Evolutionary conservation across 2,888 invertebrate species (phyloP).

Genomic region (Esperia sulphurella): DNA sequence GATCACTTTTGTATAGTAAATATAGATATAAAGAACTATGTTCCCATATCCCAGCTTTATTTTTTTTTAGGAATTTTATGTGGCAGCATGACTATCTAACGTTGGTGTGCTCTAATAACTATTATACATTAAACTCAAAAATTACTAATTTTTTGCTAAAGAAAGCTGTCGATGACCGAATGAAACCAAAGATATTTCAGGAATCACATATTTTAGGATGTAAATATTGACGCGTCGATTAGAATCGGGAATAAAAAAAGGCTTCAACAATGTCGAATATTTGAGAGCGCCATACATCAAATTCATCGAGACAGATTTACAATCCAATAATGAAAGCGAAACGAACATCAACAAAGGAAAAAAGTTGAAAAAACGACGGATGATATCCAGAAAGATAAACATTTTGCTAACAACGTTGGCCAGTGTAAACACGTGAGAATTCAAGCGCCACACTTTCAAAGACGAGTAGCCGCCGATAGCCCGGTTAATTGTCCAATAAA

Average conservation of each 20-base stretch:
- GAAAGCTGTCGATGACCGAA: not conserved
- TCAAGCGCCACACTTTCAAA: constrained; percentile 38
- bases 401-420: constrained; percentile 41
- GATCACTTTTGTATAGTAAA: constrained; percentile 21
- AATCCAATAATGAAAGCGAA: constrained; percentile 44
- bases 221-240: not conserved
- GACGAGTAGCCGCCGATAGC: constrained; percentile 16
- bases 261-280: constrained; percentile 8
- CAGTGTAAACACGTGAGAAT: constrained; percentile 43
- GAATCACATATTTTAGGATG: not conserved
- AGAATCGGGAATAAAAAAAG: not conserved
- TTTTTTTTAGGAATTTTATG: no score
- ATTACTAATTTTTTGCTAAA: not conserved
- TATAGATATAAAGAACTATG: constrained; percentile 2
- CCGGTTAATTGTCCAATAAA: constrained; percentile 22
- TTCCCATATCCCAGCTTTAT: no score
- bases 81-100: no score
- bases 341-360: constrained; percentile 49
- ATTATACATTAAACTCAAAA: not conserved
- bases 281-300: constrained; percentile 19
- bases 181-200: not conserved
- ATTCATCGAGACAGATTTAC: constrained; percentile 47
- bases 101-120: no score
- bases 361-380: constrained; percentile 38
- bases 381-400: constrained; percentile 61